These are phyloP conservation scores for Endomychus coccineus DNA, from an alignment of 2,888 invertebrate species.

Conservation along the genomic window DNA sequence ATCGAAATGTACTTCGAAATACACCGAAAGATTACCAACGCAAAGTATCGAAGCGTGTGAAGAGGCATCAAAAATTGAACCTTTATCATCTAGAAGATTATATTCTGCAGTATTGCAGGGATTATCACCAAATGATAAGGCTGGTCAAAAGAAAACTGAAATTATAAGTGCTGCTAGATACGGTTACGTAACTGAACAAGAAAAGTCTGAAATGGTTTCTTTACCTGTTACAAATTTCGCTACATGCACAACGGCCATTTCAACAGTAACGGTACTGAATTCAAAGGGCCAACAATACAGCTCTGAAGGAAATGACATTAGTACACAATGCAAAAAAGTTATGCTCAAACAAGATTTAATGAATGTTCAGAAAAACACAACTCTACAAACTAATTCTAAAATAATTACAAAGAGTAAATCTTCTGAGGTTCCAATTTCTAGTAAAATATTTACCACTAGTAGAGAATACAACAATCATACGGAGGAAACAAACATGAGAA, in stretches of 20 bases:
- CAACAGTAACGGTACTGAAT: slow-evolving; percentile 8
- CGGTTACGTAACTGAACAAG: not conserved
- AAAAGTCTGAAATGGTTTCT: not conserved
- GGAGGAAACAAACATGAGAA: slow-evolving; percentile 5
- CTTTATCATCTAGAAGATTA: slow-evolving; percentile 23
- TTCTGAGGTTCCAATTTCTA: not conserved
- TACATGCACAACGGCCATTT: slow-evolving; percentile 5
- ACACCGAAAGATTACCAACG: slow-evolving; percentile 3
- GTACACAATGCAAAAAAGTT: not conserved
- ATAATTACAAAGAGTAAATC: slow-evolving; percentile 6
- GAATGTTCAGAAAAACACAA: slow-evolving; percentile 9
- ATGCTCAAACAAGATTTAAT: slow-evolving; percentile 3
- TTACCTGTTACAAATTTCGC: slow-evolving; percentile 9
- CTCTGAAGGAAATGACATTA: not conserved
- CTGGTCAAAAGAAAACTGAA: slow-evolving; percentile 6
- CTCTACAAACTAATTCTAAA: slow-evolving; percentile 8
- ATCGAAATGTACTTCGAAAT: slow-evolving; percentile 2
- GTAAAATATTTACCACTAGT: not conserved
- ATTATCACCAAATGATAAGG: slow-evolving; percentile 5
- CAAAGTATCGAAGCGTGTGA: too few relatives aligned
- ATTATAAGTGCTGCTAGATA: not conserved
- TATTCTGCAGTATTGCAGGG: slow-evolving; percentile 43
- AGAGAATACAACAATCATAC: slow-evolving; percentile 2
- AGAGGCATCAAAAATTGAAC: slow-evolving; percentile 6
- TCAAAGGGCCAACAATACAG: not conserved